Conservation (phyloP, 2,888 invertebrate genomes). For the Loripinus fragilis region DNA sequence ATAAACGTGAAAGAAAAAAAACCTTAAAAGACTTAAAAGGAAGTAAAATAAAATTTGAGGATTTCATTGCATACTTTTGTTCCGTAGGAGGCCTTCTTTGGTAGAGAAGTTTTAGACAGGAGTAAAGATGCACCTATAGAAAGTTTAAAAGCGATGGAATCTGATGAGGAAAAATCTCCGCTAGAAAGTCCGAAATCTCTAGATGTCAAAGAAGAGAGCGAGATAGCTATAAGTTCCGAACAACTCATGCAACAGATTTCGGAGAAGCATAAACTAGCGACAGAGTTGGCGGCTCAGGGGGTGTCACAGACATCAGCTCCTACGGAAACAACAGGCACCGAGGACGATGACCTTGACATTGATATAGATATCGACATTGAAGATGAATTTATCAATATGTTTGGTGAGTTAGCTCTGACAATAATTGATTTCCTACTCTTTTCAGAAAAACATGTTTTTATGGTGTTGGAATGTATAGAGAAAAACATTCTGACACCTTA, state of each 20-base stretch:
- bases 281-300: constrained; percentile 60
- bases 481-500: too few species aligned
- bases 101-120: constrained; percentile 92
- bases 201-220: constrained; percentile 59
- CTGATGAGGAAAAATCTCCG: constrained; percentile 57
- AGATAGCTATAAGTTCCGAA: constrained; percentile 52
- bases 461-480: too few species aligned
- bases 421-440: too few species aligned
- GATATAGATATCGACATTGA: constrained; percentile 84
- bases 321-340: neutral
- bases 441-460: too few species aligned
- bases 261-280: constrained; percentile 42
- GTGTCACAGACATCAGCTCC: constrained; percentile 3
- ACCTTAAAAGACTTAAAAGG: too few species aligned
- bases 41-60: too few species aligned
- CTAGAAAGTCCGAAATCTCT: constrained; percentile 22
- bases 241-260: constrained; percentile 44
- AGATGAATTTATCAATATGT: constrained; percentile 75
- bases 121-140: constrained; percentile 80
- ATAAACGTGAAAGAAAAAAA: too few species aligned
- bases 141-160: constrained; percentile 65
- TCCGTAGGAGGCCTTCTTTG: constrained; percentile 96
- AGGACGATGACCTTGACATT: neutral
- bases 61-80: too few species aligned
- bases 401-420: too few species aligned